Base-by-base conservation (phyloP, 2,113 vertebrate genomes). In the Phalacrocorax carbo region DNA sequence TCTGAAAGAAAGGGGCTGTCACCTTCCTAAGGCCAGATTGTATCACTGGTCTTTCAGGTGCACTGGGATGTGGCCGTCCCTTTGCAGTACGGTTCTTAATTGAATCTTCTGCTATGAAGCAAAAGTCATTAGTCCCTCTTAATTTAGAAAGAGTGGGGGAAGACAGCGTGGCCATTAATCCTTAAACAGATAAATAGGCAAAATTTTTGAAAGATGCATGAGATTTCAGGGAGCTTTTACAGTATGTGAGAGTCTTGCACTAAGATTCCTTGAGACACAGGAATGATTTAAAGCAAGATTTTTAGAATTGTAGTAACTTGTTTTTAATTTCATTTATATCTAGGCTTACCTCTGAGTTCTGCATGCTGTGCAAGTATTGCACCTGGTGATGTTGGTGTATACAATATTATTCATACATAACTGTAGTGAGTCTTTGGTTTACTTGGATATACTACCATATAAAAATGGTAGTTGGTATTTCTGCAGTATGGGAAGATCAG, bases 161-260 rank as follows among this genome's bases (percentile, higher is more conserved):
- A 84, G 83, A 64, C 69, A 65, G 42, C 65, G 60, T 49, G 57
- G 58, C n/a, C 70, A 61, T 85, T 94, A 93, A 96, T 96, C 77
- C 70, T 93, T 91, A 82, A 89, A 65, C 34, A 91, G 89, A 82
- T 93, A 96, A 86, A 93, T 68, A 91, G 73, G 42, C 60, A 86
- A 80, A 90, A 77, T 62, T 91, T 94, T 61, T 94, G 81, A 85
- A 86, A 77, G 82, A 90, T 90, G 66, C 54, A 55, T 93, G 81
- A 85, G 77, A 58, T 93, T 77, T 85, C 84, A 88, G 73, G 58
- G 86, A 95, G 70, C 36, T 96, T 87, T 95, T 85, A 66, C 29
- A 76, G 23, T 51, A 46, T 49, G 16, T 60, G 44, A 82, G 42
- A 66, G 54, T 68, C 46, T 93, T 87, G 23, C 34, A n/a, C 29